phyloP scores from a whole-genome alignment of 2,888 invertebrate genomes.

The Dasypogon diadema region DNA sequence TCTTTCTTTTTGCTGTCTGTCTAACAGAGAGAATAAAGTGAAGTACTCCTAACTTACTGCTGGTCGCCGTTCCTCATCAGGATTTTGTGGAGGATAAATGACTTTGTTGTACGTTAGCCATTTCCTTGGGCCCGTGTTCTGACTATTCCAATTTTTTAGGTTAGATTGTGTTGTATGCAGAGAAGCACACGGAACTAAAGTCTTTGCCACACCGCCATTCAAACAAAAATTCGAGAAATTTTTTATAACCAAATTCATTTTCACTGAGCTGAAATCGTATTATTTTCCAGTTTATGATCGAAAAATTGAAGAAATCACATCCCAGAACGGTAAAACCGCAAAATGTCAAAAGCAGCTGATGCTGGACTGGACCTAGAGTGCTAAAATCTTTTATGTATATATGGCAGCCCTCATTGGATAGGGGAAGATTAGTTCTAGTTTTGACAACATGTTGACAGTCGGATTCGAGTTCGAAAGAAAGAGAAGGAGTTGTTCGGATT shows the following conservation, averaged over 20 bases:
- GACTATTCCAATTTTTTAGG: slow-evolving; percentile 62
- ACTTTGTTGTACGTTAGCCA: slow-evolving; percentile 80
- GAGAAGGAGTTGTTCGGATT: slow-evolving; percentile 7
- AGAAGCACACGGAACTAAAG: background rate
- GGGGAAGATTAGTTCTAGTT: background rate
- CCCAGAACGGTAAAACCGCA: background rate
- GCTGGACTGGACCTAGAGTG: background rate
- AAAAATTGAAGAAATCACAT: background rate
- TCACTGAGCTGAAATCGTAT: background rate
- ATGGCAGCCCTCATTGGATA: background rate
- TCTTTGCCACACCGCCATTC: background rate
- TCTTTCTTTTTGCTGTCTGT: no score
- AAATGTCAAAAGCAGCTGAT: background rate
- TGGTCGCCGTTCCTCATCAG: slow-evolving; percentile 81
- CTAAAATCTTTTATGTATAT: background rate
- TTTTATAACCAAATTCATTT: background rate
- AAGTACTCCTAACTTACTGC: no score
- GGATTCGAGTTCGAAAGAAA: background rate
- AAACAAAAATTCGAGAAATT: background rate
- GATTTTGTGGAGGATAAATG: slow-evolving; percentile 84
- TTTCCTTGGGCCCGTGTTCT: slow-evolving; percentile 68
- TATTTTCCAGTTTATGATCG: no score
- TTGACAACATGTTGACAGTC: slow-evolving; percentile 9
- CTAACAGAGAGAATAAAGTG: no score
- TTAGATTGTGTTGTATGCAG: background rate